Base-by-base conservation (phyloP, 2,888 invertebrate species). In the Eristalis intricaria region DNA sequence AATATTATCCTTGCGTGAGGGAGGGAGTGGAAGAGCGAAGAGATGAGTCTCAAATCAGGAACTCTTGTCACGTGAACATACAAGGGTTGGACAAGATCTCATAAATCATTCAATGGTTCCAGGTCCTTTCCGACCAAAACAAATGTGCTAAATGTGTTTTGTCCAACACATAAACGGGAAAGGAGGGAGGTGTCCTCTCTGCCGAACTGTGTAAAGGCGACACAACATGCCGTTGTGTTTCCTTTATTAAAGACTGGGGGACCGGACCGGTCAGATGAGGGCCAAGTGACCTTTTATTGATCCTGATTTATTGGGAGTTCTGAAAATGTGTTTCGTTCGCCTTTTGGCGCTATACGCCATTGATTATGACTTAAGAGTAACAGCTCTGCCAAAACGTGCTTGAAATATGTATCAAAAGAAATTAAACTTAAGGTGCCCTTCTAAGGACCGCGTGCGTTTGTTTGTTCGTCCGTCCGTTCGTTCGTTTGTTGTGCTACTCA, bases 51-150 rank as follows among this genome's bases (percentile, higher is more conserved):
- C 71, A 89, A 89, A 88, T 89, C 88, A 86, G 83, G 84, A 88
- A 89, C 84, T 86, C 81, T 88, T 88, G 89, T 89, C 89, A 87
- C 77, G 76, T 84, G 88, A 89, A 87, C 88, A 88, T 88, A 89
- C 89, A 88, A 89, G 89, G 89, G 89, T 89, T 88, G 78, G 89
- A 89, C 89, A 89, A 89, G 87, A 89, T 87, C 85, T 87, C 86
- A 89, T 89, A 88, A 89, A 89, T 89, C 89, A 89, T 89, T 89
- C 85, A 89, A 71, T 77, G 76, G 66, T 75, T 70, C 63, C 80
- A 84, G 64, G 78, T 81, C 77, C 84, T 80, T 79, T 35, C 65
- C 43, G 56, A 61, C 75, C 73, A 76, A 83, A 87, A 84, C 87
- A 88, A 88, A 88, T 84, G 84, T 80, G 80, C 74, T 79, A 83